These are phyloP conservation scores for Eilema griseolum DNA, from an alignment of 2,888 invertebrate species.

Conservation along the genomic window DNA sequence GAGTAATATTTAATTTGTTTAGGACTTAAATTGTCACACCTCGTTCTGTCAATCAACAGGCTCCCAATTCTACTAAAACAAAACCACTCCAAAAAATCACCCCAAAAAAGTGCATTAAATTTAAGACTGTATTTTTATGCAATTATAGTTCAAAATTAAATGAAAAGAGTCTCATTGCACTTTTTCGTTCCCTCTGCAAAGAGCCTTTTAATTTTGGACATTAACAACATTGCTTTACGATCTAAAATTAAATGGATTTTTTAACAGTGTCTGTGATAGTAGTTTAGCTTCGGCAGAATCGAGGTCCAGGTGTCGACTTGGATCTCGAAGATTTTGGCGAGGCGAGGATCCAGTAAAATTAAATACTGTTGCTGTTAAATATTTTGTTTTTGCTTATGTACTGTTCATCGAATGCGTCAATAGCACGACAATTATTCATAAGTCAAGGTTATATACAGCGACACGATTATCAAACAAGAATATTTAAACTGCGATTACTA, in stretches of 20 bases:
- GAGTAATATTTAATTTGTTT: not conserved
- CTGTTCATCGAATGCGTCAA: constrained; percentile 8
- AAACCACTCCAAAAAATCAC: too few relatives aligned
- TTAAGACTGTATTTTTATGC: too few relatives aligned
- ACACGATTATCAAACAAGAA: not conserved
- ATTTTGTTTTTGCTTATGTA: not conserved
- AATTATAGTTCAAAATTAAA: too few relatives aligned
- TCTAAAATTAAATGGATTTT: too few relatives aligned
- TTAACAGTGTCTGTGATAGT: too few relatives aligned
- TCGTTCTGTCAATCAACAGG: not conserved
- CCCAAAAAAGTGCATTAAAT: too few relatives aligned
- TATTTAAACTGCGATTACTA: not conserved
- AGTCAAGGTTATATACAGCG: not conserved
- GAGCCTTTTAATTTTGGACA: too few relatives aligned
- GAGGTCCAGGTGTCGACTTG: not conserved
- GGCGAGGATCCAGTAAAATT: not conserved
- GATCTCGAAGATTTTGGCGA: not conserved
- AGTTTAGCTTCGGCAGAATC: too few relatives aligned
- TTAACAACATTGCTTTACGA: too few relatives aligned
- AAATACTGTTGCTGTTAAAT: not conserved
- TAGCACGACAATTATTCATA: not conserved
- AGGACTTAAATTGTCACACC: not conserved
- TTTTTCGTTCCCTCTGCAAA: too few relatives aligned
- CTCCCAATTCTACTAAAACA: too few relatives aligned
- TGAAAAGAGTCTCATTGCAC: too few relatives aligned